These are phyloP conservation scores for Botia almorhae DNA, from an alignment of 2,797 vertebrate species.

Conservation along the genomic window DNA sequence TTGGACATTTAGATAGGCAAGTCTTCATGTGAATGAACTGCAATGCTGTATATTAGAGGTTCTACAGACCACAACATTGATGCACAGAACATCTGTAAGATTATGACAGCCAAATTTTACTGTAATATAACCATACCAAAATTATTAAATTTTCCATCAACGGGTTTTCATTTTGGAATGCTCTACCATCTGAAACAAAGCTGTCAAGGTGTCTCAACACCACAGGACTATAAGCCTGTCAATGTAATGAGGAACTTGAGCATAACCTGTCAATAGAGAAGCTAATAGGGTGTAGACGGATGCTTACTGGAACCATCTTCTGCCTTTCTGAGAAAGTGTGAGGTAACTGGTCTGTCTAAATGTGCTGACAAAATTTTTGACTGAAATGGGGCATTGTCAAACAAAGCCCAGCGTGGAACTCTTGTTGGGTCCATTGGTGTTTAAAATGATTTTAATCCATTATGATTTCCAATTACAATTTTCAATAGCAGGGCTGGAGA, in stretches of 20 bases:
- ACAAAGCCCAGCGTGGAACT: not conserved
- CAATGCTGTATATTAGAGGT: not conserved
- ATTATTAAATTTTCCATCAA: not conserved
- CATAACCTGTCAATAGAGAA: constrained; percentile 32
- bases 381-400: not conserved
- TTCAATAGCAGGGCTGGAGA: constrained; percentile 4
- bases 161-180: not conserved
- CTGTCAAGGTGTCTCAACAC: not conserved
- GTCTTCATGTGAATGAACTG: no score
- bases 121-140: not conserved
- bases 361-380: constrained; percentile 26
- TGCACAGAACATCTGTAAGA: not conserved
- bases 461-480: not conserved
- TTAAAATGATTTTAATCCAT: constrained; percentile 11
- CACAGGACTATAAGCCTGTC: not conserved
- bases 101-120: not conserved
- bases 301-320: constrained; percentile 39
- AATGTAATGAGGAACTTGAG: constrained; percentile 10
- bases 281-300: constrained; percentile 37
- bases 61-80: not conserved
- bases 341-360: constrained; percentile 17
- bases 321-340: constrained; percentile 29
- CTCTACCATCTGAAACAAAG: not conserved
- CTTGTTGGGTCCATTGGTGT: not conserved
- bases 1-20: no score